Evolutionary conservation across 2,888 invertebrate species (phyloP), one percentile per base, ranked within the genome.

Genomic region (Zygothrica quintamaculata): DNA sequence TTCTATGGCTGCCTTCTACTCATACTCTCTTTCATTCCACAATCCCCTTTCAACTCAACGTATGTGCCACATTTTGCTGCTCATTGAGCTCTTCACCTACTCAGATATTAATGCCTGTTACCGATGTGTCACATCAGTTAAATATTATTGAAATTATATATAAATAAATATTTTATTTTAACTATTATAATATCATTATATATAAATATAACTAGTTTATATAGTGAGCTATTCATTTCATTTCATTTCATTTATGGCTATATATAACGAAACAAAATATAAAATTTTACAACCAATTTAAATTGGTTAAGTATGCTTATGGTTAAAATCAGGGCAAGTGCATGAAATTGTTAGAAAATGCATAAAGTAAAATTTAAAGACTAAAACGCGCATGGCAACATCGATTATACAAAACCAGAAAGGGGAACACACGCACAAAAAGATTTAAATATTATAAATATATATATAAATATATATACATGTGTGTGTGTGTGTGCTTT

Each of bases 1-100:
- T 80, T 80, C 44, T 80, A 80, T 84, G 79, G 79, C 78, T 80
- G 69, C 77, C 50, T 64, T 77, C 50, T 16, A 11, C 36, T 39
- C 13, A 13, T 18, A 47, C 37, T 29, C 43, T 15, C 34, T 48
- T 29, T 12, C 16, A 22, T 16, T 18, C 33, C 5, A 26, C 4
- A 4, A 26, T 29, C 9, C 37, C 22, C 34, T 36, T 26, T 46
- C 37, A 39, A 52, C 52, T 44, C 40, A 61, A 57, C 37, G 42
- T 39, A 46, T 59, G 64, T 11, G 53, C 65, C 77, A 76, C 65
- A 60, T 79, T 76, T 53, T 29, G 33, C 29, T 40, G 62, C 53
- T 44, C 37, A 59, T 36, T 56, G 25, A 61, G 29, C 42, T 40
- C 70, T 60, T 55, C 43, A 50, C 65, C 65, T 65, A 77, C 61